Percentiles rank a stretch among this genome's conserved stretches.
Evolutionary conservation across 2,888 invertebrate species (phyloP).

Genomic region (Protophormia terraenovae): DNA sequence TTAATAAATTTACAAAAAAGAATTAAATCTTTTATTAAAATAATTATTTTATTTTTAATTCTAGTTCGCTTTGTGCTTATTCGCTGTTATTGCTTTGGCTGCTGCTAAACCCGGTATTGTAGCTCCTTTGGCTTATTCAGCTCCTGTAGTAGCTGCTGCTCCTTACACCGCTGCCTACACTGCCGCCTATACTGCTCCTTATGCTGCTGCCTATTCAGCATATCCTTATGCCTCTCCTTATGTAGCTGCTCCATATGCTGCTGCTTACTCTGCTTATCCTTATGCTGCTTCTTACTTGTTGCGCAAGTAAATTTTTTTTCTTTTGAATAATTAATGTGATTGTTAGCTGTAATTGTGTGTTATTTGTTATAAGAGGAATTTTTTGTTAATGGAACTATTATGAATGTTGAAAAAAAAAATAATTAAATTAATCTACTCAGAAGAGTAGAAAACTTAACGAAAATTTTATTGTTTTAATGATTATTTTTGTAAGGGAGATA

Average conservation of each 20-base stretch:
- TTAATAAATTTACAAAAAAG: not conserved
- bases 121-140: constrained; percentile 70
- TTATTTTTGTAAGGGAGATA: not conserved
- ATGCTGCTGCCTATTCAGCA: constrained; percentile 61
- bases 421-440: not conserved
- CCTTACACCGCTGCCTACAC: constrained; percentile 65
- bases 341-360: not conserved
- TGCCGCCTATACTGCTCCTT: constrained; percentile 70
- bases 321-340: not conserved
- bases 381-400: not conserved
- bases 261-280: constrained; percentile 65
- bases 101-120: constrained; percentile 71
- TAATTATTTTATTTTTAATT: not conserved
- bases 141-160: constrained; percentile 67
- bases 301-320: constrained; percentile 62
- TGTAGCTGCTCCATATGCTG: constrained; percentile 4
- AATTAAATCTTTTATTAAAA: not conserved
- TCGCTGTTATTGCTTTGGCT: constrained; percentile 68
- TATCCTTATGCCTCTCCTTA: constrained; percentile 67
- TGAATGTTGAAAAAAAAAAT: not conserved
- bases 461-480: not conserved
- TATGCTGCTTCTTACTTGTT: constrained; percentile 48
- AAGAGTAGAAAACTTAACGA: not conserved
- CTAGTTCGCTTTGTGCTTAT: constrained; percentile 13
- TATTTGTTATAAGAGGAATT: not conserved